These are phyloP conservation scores for Pteria penguin DNA, from an alignment of 2,888 invertebrate genomes.

Conservation along the genomic window DNA sequence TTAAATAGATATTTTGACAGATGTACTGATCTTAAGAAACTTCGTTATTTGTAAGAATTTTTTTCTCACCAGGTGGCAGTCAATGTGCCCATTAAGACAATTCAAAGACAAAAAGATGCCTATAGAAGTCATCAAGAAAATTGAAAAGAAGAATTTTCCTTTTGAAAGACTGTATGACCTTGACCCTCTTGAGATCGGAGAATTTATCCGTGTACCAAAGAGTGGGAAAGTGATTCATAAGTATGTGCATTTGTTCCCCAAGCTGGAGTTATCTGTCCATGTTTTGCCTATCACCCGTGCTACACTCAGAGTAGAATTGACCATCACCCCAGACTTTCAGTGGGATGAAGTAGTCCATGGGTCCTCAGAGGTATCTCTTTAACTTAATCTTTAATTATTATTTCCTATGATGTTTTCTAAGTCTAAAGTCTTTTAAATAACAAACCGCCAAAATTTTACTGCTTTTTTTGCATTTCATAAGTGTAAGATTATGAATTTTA, in stretches of 20 bases:
- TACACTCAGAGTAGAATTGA: slow-evolving; percentile 95
- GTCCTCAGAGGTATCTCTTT: slow-evolving; percentile 81
- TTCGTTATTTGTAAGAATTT: no score
- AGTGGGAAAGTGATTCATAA: slow-evolving; percentile 96
- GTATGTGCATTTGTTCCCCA: slow-evolving; percentile 95
- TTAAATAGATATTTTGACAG: no score
- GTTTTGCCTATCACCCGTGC: slow-evolving; percentile 96
- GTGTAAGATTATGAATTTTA: no score
- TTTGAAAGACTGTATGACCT: slow-evolving; percentile 92
- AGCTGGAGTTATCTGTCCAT: slow-evolving; percentile 96
- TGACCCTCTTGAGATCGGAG: slow-evolving; percentile 98
- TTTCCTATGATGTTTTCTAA: no score
- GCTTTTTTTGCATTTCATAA: no score
- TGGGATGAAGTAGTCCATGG: slow-evolving; percentile 97
- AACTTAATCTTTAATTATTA: no score
- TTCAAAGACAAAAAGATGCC: slow-evolving; percentile 93
- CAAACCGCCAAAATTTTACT: no score
- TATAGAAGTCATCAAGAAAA: slow-evolving; percentile 96
- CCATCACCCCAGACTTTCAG: slow-evolving; percentile 98
- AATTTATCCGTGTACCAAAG: slow-evolving; percentile 93
- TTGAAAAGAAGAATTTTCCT: slow-evolving; percentile 92
- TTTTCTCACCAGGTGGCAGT: slow-evolving; percentile 97
- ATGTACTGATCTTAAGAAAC: no score
- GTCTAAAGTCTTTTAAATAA: no score
- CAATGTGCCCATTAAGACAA: slow-evolving; percentile 98